These are phyloP conservation scores for Zygogramma bicolorata DNA, from an alignment of 2,888 invertebrate species.

Conservation along the genomic window DNA sequence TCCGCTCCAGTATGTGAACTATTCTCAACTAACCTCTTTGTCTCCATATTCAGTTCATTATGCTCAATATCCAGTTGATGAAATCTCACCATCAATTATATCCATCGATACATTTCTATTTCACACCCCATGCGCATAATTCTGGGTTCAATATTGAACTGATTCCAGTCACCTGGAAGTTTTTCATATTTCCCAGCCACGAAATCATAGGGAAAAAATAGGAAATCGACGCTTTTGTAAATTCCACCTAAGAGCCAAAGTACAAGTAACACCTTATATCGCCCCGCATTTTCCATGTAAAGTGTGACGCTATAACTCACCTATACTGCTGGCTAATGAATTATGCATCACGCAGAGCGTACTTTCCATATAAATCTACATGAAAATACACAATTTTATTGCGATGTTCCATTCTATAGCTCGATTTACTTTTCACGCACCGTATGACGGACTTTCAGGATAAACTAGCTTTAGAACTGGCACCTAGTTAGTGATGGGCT, in stretches of 20 bases:
- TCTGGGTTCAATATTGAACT: neutral
- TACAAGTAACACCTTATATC: neutral
- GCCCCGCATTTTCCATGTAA: neutral
- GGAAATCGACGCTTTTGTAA: neutral
- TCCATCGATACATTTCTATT: no score
- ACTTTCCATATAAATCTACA: slow-evolving; percentile 14
- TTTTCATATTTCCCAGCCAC: neutral
- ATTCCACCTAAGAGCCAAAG: neutral
- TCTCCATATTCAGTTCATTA: no score
- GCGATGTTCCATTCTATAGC: slow-evolving; percentile 19
- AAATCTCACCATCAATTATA: no score
- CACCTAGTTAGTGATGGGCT: no score
- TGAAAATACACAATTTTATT: slow-evolving; percentile 14
- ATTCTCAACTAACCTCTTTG: no score
- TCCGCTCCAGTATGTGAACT: no score
- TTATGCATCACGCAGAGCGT: slow-evolving; percentile 15
- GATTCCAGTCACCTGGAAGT: neutral
- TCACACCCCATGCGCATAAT: no score
- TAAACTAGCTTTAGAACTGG: neutral
- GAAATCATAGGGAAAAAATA: neutral
- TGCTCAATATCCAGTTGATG: no score
- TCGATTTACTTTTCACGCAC: neutral
- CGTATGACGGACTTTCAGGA: neutral
- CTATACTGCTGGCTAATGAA: neutral
- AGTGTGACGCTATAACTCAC: neutral